Percentiles rank a stretch among this genome's conserved stretches.
These are phyloP conservation scores for Neosilurus hyrtlii DNA, from an alignment of 2,797 vertebrate genomes.

Conservation along the genomic window DNA sequence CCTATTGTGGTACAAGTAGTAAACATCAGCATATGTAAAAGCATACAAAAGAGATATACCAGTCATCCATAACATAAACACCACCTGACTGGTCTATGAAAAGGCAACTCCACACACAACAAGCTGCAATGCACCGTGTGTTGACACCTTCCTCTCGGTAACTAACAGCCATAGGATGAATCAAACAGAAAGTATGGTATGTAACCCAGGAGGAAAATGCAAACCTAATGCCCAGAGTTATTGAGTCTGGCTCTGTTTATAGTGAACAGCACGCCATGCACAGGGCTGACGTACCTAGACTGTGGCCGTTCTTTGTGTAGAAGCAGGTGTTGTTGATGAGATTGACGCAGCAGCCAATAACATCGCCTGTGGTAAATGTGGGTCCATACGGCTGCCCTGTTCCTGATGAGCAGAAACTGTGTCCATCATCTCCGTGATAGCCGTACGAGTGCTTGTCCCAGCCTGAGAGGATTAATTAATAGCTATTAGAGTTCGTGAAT, in stretches of 20 bases:
- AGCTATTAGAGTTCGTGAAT: not conserved
- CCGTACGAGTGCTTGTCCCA: conserved; percentile 99
- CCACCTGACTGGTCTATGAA: too few relatives aligned
- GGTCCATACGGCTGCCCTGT: conserved; percentile 97
- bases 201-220: too few relatives aligned
- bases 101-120: too few relatives aligned
- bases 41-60: not conserved
- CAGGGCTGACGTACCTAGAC: conserved; percentile 77
- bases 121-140: too few relatives aligned
- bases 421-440: conserved; percentile 98
- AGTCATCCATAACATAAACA: too few relatives aligned
- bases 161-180: too few relatives aligned
- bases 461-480: conserved; percentile 74
- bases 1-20: not conserved
- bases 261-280: not conserved
- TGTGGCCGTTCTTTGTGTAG: conserved; percentile 98
- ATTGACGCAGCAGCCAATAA: conserved; percentile 99
- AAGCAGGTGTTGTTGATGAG: conserved; percentile 99
- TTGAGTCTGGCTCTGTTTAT: not conserved
- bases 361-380: conserved; percentile 97
- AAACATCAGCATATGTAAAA: not conserved
- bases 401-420: conserved; percentile 98
- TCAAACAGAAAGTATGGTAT: not conserved
- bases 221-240: not conserved
- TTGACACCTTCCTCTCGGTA: too few relatives aligned